These are phyloP conservation scores for Pagrus major DNA, from an alignment of 2,113 vertebrate genomes.

Conservation along the genomic window DNA sequence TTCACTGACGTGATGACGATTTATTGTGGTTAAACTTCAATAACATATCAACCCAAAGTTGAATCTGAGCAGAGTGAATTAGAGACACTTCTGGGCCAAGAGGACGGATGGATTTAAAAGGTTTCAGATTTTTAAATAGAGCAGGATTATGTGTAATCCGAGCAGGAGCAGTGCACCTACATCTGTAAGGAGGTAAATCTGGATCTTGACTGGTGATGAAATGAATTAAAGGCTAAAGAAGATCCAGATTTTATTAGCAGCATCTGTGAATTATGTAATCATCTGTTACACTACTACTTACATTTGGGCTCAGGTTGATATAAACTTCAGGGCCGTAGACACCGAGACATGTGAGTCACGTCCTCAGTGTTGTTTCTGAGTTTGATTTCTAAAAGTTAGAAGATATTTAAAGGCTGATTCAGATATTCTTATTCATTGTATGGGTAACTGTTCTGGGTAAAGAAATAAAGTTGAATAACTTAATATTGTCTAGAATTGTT, in stretches of 20 bases:
- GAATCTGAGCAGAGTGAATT: background rate
- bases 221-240: background rate
- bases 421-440: background rate
- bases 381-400: too few species aligned
- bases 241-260: background rate
- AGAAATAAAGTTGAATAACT: background rate
- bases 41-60: background rate
- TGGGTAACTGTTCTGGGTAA: background rate
- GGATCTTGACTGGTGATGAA: background rate
- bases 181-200: background rate
- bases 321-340: background rate
- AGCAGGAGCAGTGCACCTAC: background rate
- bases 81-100: background rate
- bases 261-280: too few species aligned
- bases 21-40: background rate
- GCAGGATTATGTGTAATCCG: conserved; percentile 19
- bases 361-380: too few species aligned
- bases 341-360: too few species aligned
- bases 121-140: background rate
- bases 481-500: background rate
- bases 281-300: background rate
- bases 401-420: background rate
- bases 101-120: background rate
- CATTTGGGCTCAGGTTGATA: background rate
- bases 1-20: background rate